Percentiles rank a stretch among this genome's conserved stretches.
These are phyloP conservation scores for Sitta carolinensis DNA, from an alignment of 2,797 vertebrate genomes.

Conservation along the genomic window DNA sequence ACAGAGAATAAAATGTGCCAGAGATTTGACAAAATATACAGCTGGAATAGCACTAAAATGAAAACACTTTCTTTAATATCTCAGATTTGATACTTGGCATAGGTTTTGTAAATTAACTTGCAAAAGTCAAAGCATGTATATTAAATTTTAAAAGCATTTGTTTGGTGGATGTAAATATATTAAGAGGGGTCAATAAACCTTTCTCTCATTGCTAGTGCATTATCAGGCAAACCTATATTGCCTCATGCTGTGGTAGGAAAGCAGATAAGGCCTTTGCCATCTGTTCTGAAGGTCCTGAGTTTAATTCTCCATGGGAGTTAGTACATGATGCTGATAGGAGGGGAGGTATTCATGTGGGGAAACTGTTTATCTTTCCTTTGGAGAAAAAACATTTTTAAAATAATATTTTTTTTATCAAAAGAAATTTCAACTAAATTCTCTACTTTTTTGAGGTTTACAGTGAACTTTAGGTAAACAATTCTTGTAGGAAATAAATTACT, in stretches of 20 bases:
- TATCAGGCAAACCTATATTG: conserved; percentile 42
- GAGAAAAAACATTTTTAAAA: background rate
- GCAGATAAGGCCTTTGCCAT: conserved; percentile 66
- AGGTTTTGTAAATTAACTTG: background rate
- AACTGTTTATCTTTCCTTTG: conserved; percentile 26
- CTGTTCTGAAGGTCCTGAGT: conserved; percentile 67
- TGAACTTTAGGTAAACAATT: background rate
- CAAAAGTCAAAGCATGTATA: background rate
- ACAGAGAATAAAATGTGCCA: background rate
- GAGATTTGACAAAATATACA: background rate
- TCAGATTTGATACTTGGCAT: background rate
- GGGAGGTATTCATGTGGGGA: conserved; percentile 26
- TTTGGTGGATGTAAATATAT: conserved; percentile 7
- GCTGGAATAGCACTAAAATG: background rate
- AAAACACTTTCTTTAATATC: background rate
- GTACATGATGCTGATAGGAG: conserved; percentile 1
- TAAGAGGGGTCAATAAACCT: background rate
- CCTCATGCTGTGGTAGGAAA: conserved; percentile 53
- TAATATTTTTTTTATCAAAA: conserved; percentile 28
- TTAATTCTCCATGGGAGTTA: conserved; percentile 70
- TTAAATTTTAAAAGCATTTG: conserved; percentile 16
- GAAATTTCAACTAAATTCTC: background rate
- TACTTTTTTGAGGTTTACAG: background rate
- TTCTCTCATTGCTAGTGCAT: conserved; percentile 25
- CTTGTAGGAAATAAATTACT: background rate